These are phyloP conservation scores for Plumapathes pennacea DNA, from an alignment of 92 coral and sea anemone species.

Conservation along the genomic window DNA sequence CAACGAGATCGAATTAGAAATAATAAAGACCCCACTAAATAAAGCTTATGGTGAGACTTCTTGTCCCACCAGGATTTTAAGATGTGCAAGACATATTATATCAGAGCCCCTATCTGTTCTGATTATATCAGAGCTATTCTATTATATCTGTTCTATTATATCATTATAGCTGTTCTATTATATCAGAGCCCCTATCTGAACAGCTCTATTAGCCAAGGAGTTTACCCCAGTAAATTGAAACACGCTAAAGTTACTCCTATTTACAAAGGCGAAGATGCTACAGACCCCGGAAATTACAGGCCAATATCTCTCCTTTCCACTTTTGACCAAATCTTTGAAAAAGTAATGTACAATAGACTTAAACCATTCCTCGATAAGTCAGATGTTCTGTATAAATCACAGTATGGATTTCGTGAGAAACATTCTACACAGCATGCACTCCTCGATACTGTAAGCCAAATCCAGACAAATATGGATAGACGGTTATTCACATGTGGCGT, in stretches of 20 bases:
- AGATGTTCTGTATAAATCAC: no score
- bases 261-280: conserved; percentile 7
- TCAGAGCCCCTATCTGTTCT: background rate
- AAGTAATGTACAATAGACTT: conserved; percentile 13
- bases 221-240: conserved; percentile 17
- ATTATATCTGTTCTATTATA: no score
- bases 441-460: conserved; percentile 16
- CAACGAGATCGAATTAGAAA: conserved; percentile 10
- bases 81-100: conserved; percentile 2
- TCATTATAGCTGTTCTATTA: no score
- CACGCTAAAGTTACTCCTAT: conserved; percentile 13
- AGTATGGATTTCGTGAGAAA: conserved; percentile 20
- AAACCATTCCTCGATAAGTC: background rate
- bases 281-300: conserved; percentile 15
- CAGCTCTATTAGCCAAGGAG: conserved; percentile 2
- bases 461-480: conserved; percentile 15
- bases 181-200: no score
- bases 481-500: conserved; percentile 16
- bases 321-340: conserved; percentile 21
- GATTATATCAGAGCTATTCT: no score
- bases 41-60: conserved; percentile 20
- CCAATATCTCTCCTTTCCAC: conserved; percentile 22
- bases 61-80: conserved; percentile 10
- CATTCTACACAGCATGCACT: conserved; percentile 17
- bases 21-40: conserved; percentile 1